Percentiles rank a stretch among this genome's conserved stretches.
These are phyloP conservation scores for Stenodera caucasica DNA, from an alignment of 2,888 invertebrate genomes.

Conservation along the genomic window DNA sequence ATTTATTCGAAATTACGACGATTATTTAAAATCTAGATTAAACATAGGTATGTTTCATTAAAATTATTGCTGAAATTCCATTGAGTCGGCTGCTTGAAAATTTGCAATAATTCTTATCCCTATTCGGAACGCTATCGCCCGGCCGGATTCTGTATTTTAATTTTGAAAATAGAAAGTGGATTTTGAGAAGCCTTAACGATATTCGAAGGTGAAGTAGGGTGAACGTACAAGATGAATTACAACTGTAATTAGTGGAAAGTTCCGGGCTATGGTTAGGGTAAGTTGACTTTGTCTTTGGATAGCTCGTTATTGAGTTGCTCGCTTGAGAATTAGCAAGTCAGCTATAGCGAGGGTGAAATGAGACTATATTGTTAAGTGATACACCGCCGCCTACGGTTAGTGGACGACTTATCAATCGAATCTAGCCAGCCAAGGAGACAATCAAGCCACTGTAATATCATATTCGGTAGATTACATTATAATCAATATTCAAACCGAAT, in stretches of 20 bases:
- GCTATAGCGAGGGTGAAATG: slow-evolving; percentile 11
- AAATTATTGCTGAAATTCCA: neutral
- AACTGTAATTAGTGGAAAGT: slow-evolving; percentile 47
- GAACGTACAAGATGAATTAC: slow-evolving; percentile 43
- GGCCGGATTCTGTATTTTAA: neutral
- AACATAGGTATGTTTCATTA: slow-evolving; percentile 1
- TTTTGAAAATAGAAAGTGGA: too few species aligned
- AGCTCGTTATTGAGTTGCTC: slow-evolving; percentile 44
- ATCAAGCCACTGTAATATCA: neutral
- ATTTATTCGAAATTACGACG: too few species aligned
- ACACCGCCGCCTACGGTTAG: slow-evolving; percentile 18
- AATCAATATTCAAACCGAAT: too few species aligned
- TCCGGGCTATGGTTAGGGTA: slow-evolving; percentile 35
- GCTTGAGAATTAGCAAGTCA: slow-evolving; percentile 39
- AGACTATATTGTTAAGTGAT: slow-evolving; percentile 27
- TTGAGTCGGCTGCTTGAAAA: neutral
- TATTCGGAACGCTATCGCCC: too few species aligned
- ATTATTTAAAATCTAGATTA: too few species aligned
- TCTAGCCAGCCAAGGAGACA: neutral
- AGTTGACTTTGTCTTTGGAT: slow-evolving; percentile 41
- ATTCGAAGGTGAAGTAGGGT: slow-evolving; percentile 7
- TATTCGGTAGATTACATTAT: too few species aligned
- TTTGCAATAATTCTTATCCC: neutral
- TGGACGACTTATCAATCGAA: slow-evolving; percentile 31
- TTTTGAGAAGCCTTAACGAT: too few species aligned